Evolutionary conservation across 2,888 invertebrate species (phyloP).

Genomic region (Lasioglossum vierecki): DNA sequence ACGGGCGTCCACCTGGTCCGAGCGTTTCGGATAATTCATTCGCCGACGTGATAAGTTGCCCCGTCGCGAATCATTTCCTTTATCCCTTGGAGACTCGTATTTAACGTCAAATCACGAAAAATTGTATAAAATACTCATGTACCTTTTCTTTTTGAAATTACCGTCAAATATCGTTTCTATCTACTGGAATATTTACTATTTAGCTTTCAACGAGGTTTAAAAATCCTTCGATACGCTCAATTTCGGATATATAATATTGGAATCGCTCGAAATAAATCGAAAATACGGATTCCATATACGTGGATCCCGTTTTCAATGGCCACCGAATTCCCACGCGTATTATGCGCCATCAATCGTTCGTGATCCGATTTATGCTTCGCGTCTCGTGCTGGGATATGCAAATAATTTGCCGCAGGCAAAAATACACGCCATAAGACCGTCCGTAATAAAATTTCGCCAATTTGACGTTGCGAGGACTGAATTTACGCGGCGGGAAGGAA

Average conservation of each 20-base stretch:
- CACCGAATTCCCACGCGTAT: conserved; percentile 6
- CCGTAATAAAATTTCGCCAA: background rate
- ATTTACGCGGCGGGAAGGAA: background rate
- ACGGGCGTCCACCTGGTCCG: conserved; percentile 1
- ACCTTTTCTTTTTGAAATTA: background rate
- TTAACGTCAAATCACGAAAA: background rate
- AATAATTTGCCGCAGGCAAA: background rate
- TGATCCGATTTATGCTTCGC: conserved; percentile 6
- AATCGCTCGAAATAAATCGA: background rate
- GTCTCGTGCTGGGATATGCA: conserved; percentile 10
- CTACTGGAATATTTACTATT: background rate
- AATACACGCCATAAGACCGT: background rate
- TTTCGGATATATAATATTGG: background rate
- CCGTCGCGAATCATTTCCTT: background rate
- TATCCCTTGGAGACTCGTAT: background rate
- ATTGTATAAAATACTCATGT: background rate
- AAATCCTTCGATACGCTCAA: background rate
- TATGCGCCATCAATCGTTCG: conserved; percentile 1
- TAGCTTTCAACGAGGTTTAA: background rate
- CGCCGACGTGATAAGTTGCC: background rate
- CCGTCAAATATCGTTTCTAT: background rate
- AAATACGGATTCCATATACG: background rate
- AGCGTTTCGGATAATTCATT: background rate
- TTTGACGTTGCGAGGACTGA: background rate
- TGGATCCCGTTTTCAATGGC: background rate